These are phyloP conservation scores for Melanchra persicariae DNA, from an alignment of 2,888 invertebrate species.

Conservation along the genomic window DNA sequence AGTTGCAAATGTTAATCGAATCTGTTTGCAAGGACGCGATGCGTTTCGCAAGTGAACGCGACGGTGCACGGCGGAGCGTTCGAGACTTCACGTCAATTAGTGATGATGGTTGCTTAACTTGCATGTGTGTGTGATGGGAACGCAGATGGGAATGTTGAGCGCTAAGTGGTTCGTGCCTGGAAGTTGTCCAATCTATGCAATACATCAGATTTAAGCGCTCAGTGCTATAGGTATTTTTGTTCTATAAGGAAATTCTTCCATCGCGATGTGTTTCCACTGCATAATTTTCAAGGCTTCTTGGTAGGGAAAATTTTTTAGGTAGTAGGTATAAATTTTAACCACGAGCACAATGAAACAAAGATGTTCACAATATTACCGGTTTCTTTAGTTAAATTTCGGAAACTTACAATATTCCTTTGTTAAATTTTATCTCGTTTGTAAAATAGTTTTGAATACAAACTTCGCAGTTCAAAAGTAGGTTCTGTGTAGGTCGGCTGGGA, in stretches of 20 bases:
- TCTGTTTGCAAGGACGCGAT: conserved; percentile 61
- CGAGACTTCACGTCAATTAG: conserved; percentile 37
- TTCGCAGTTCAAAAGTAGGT: conserved; percentile 48
- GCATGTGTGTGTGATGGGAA: conserved; percentile 14
- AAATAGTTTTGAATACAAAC: conserved; percentile 53
- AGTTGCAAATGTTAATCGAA: conserved; percentile 62
- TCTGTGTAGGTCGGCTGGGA: conserved; percentile 46
- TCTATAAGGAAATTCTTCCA: conserved; percentile 4
- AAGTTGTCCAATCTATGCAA: conserved; percentile 17
- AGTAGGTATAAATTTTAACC: conserved; percentile 12
- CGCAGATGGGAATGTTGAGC: conserved; percentile 20
- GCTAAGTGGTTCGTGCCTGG: conserved; percentile 29
- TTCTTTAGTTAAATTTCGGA: conserved; percentile 44
- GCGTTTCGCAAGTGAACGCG: conserved; percentile 53
- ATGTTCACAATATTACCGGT: conserved; percentile 27
- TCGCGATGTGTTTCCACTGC: conserved; percentile 1
- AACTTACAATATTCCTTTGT: conserved; percentile 51
- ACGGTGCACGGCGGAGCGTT: not conserved
- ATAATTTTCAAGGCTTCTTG: not conserved
- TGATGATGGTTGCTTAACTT: conserved; percentile 38
- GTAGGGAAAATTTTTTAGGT: not conserved
- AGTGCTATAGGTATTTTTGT: not conserved
- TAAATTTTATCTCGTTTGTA: conserved; percentile 50
- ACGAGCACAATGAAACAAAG: conserved; percentile 27
- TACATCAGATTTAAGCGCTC: conserved; percentile 13